Percentiles rank a stretch among this genome's conserved stretches.
Evolutionary conservation across 2,797 vertebrate species (phyloP).

Genomic region (Hyperoplus lanceolatus): DNA sequence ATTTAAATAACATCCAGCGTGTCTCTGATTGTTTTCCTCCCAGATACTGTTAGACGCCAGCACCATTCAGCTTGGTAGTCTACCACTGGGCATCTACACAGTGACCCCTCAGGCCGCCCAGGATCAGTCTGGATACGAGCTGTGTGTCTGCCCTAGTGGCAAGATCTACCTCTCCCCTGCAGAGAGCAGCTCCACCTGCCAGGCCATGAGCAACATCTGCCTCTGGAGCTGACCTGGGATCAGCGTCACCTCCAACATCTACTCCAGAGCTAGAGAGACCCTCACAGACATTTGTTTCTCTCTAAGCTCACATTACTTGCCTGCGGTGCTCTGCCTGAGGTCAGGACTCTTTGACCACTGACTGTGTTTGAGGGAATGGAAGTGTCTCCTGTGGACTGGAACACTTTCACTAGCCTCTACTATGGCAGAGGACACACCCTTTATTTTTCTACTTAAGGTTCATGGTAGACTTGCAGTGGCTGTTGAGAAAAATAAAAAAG

Average conservation of each 20-base stretch:
- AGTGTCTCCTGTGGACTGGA: conserved; percentile 32
- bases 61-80: conserved; percentile 89
- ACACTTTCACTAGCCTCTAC: conserved; percentile 40
- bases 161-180: conserved; percentile 93
- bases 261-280: conserved; percentile 30
- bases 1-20: conserved; percentile 54
- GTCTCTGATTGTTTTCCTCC: conserved; percentile 28
- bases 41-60: conserved; percentile 92
- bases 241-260: conserved; percentile 10
- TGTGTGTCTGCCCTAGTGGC: conserved; percentile 94
- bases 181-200: conserved; percentile 91
- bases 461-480: conserved; percentile 22
- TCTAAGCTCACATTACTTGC: conserved; percentile 18
- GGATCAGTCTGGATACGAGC: conserved; percentile 90
- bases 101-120: conserved; percentile 62
- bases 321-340: conserved; percentile 20
- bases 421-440: conserved; percentile 47
- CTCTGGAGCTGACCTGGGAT: conserved; percentile 87
- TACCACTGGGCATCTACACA: conserved; percentile 89
- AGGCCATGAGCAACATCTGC: conserved; percentile 93
- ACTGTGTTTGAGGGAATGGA: conserved; percentile 50
- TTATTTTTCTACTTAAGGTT: conserved; percentile 76
- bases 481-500: conserved; percentile 11
- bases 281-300: conserved; percentile 15
- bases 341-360: conserved; percentile 31